Conservation (phyloP, 1,140 invertebrate genomes). For the Euura lappo region DNA sequence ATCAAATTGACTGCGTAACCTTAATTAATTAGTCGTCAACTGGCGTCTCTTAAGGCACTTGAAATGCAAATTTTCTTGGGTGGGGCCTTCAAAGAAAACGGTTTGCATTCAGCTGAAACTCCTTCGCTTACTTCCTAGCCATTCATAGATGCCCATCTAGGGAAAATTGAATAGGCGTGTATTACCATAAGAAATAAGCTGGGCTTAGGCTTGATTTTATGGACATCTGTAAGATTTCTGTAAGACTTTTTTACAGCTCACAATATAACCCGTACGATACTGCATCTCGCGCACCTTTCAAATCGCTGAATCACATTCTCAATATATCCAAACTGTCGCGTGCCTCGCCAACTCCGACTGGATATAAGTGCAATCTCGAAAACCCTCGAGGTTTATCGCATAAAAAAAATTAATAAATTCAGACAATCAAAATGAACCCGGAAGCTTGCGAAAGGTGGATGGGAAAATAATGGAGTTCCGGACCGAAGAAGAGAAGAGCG, state of each 20-base stretch:
- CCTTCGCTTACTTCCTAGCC: slow-evolving; percentile 30
- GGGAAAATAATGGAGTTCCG: neutral
- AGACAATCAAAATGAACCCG: too few relatives aligned
- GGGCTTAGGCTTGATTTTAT: slow-evolving; percentile 9
- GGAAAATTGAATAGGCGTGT: slow-evolving; percentile 29
- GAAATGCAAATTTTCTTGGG: slow-evolving; percentile 46
- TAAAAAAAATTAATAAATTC: too few relatives aligned
- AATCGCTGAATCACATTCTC: neutral
- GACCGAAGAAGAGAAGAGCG: too few relatives aligned
- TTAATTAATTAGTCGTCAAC: slow-evolving; percentile 30
- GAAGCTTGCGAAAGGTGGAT: too few relatives aligned
- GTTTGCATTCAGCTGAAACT: slow-evolving; percentile 35
- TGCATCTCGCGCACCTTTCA: neutral
- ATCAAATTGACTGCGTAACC: slow-evolving; percentile 23
- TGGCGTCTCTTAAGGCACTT: slow-evolving; percentile 49
- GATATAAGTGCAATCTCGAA: too few relatives aligned
- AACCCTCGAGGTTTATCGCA: too few relatives aligned
- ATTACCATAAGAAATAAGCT: slow-evolving; percentile 33
- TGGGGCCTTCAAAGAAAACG: slow-evolving; percentile 34
- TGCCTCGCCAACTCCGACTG: too few relatives aligned
- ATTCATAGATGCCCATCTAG: slow-evolving; percentile 29
- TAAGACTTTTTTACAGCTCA: slow-evolving; percentile 3
- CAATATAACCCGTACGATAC: too few relatives aligned
- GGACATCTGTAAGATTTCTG: slow-evolving; percentile 6
- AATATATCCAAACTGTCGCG: too few relatives aligned